These are phyloP conservation scores for Hylia prasina DNA, from an alignment of 2,113 vertebrate species.

Conservation along the genomic window DNA sequence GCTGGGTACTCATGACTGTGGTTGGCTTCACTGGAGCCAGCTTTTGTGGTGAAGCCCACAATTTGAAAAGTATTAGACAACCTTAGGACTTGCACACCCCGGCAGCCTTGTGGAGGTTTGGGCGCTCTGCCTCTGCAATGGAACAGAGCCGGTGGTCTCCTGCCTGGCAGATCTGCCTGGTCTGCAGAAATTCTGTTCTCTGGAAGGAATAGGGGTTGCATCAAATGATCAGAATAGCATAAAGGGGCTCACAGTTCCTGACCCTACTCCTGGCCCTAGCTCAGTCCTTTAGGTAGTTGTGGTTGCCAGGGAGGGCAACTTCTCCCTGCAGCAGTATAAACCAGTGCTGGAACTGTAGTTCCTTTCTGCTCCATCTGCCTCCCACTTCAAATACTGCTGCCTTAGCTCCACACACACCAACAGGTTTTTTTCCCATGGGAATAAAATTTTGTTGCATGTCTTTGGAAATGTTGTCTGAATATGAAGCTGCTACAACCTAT, in stretches of 20 bases:
- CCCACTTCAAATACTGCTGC: neutral
- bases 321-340: neutral
- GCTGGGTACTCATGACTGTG: neutral
- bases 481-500: neutral
- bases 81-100: neutral
- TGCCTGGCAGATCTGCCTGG: neutral
- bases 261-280: neutral
- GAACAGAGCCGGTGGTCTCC: neutral
- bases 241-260: neutral
- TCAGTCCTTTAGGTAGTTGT: neutral
- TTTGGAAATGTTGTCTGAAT: neutral
- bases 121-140: neutral
- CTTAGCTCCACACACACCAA: neutral
- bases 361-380: neutral
- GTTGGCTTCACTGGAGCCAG: neutral
- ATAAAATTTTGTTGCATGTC: neutral
- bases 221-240: neutral
- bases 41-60: neutral
- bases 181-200: neutral
- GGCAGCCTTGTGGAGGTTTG: neutral
- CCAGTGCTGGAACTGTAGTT: neutral
- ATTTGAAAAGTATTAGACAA: neutral
- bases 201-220: neutral
- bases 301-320: neutral
- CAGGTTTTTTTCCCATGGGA: neutral